phyloP scores from a whole-genome alignment of 2,888 invertebrate genomes.

The Eristalinus aeneus region DNA sequence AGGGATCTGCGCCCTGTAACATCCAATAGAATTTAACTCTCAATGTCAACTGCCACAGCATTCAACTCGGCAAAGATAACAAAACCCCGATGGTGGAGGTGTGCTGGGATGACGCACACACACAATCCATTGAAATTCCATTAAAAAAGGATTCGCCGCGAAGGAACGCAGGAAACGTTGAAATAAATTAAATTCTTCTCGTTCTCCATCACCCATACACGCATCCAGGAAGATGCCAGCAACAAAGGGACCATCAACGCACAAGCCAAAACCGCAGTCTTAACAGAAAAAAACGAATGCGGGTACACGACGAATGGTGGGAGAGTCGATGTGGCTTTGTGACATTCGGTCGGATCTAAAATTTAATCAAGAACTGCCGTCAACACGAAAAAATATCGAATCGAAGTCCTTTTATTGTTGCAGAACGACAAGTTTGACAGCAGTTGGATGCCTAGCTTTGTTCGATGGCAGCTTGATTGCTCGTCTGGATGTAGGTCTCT shows the following conservation, averaged over 20 bases:
- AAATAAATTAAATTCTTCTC: conserved; percentile 47
- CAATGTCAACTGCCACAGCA: conserved; percentile 35
- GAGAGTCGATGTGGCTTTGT: background rate
- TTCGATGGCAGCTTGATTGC: background rate
- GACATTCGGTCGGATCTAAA: conserved; percentile 43
- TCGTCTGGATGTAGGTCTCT: background rate
- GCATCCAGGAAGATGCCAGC: background rate
- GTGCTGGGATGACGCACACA: background rate
- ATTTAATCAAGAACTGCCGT: conserved; percentile 58
- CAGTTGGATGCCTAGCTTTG: conserved; percentile 15
- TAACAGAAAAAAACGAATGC: conserved; percentile 12
- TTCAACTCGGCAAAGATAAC: conserved; percentile 27
- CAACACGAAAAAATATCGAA: conserved; percentile 21
- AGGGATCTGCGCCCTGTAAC: background rate
- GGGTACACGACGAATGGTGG: background rate
- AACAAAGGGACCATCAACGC: background rate
- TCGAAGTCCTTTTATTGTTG: conserved; percentile 24
- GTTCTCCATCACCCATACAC: conserved; percentile 1
- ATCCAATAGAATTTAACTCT: conserved; percentile 38
- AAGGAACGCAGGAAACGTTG: conserved; percentile 13
- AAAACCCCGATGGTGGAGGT: conserved; percentile 9
- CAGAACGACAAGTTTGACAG: background rate
- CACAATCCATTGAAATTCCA: conserved; percentile 52
- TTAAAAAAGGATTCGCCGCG: conserved; percentile 45
- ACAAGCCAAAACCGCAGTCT: background rate